Evolutionary conservation across 2,797 vertebrate genomes (phyloP), one percentile per base, ranked within the genome.

Genomic region (Dicrostonyx torquatus): DNA sequence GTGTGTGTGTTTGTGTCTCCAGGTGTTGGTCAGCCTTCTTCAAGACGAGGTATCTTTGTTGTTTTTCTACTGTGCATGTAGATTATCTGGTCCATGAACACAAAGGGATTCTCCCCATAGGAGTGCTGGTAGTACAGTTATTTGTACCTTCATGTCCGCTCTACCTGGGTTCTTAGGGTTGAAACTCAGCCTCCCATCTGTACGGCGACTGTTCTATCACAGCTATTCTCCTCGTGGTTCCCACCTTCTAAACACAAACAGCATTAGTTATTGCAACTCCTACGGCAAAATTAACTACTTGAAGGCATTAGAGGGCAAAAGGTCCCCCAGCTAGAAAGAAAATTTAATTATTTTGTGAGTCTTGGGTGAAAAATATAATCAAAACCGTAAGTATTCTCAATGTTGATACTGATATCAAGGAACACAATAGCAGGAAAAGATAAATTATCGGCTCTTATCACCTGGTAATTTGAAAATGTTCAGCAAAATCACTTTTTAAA

Each of bases 381-480:
- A 34, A 94, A 96, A 73, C 6, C 15, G 34, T 82, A 58, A 45
- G 31, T 20, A 0, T n/a, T 91, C n/a, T 84, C 26, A 90, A 18
- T 70, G 6, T 79, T 89, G 78, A 82, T 72, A 24, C 34, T 17
- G 55, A 83, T 87, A 6, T 87, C 60, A 94, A 86, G 80, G 9
- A 9, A 83, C 2, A 43, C 64, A 58, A 93, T 31, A 53, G 58
- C n/a, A 55, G 53, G 8, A 80, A n/a, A 87, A 60, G 37, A 77
- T 29, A 76, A 64, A 83, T 45, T 76, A 85, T 34, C 60, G 78
- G 26, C 22, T 68, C 29, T 55, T 73, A 3, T 92, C 20, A 53
- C 1, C 45, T 75, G 18, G 26, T 90, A 45, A 87, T 72, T 83
- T 92, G 6, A 94, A 92, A 96, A 91, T 76, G 34, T 91, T 87